A percentile compares a stretch with the other conserved stretches of the same genome.
These are phyloP conservation scores for Drosophila sp. DNA, from an alignment of 1,140 invertebrate species.

Conservation along the genomic window DNA sequence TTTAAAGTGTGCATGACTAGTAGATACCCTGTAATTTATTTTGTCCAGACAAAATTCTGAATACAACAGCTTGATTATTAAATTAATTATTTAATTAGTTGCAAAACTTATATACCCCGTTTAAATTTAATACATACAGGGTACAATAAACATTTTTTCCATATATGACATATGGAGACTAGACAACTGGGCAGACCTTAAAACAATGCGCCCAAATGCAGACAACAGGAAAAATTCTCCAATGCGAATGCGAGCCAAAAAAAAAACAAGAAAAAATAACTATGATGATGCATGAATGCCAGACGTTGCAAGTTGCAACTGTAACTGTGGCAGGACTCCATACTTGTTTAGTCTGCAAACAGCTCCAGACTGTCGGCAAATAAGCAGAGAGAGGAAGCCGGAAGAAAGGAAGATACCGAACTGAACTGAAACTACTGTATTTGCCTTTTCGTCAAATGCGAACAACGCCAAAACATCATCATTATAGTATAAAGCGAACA, in stretches of 20 bases:
- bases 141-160: not conserved
- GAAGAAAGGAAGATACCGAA: too few species aligned
- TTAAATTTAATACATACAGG: not conserved
- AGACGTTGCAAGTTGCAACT: conserved; percentile 32
- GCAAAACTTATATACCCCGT: not conserved
- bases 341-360: conserved; percentile 44
- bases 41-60: not conserved
- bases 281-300: conserved; percentile 45
- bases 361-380: conserved; percentile 54
- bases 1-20: not conserved
- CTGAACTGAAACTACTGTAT: conserved; percentile 39
- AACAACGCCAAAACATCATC: conserved; percentile 48
- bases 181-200: conserved; percentile 18
- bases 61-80: too few species aligned
- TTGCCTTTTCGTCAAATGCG: conserved; percentile 35
- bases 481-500: conserved; percentile 52
- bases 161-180: conserved; percentile 16
- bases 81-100: too few species aligned
- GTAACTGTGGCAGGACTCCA: not conserved
- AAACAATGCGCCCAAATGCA: conserved; percentile 37
- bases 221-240: conserved; percentile 8
- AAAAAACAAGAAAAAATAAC: too few species aligned
- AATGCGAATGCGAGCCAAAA: conserved; percentile 25
- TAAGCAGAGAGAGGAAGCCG: conserved; percentile 25
- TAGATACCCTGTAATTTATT: not conserved